A percentile compares a stretch with the other conserved stretches of the same genome.
These are phyloP conservation scores for Pogonomyrmex barbatus DNA, from an alignment of 1,140 invertebrate species.

Conservation along the genomic window DNA sequence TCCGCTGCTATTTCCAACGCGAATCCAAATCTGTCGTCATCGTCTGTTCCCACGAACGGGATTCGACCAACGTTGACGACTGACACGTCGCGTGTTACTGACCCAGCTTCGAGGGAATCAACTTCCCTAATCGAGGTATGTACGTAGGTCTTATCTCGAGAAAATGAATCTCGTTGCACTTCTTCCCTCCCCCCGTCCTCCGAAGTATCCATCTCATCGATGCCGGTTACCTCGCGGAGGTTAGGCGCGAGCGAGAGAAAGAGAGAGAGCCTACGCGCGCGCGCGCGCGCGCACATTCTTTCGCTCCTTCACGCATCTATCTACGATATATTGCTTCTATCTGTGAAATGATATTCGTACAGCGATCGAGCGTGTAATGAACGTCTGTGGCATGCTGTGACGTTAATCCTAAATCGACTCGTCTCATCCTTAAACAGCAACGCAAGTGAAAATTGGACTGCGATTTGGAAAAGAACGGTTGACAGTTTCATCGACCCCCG, in stretches of 20 bases:
- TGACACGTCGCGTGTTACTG: conserved; percentile 14
- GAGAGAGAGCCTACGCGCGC: background rate
- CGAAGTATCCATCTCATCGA: background rate
- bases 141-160: conserved; percentile 2
- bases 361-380: background rate
- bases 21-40: conserved; percentile 22
- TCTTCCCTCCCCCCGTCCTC: background rate
- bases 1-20: conserved; percentile 33
- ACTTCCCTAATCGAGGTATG: conserved; percentile 12
- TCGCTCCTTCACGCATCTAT: background rate
- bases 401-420: background rate
- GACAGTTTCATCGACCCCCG: no score
- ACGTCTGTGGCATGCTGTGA: background rate
- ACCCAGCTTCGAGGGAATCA: background rate
- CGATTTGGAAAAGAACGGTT: background rate
- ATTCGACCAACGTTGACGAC: background rate
- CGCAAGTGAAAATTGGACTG: no score
- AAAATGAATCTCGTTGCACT: background rate
- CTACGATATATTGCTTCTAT: background rate
- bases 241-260: conserved; percentile 12
- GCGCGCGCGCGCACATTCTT: background rate
- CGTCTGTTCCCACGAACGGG: background rate
- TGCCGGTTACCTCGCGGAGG: conserved; percentile 20
- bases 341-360: background rate
- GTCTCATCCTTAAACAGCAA: background rate